These are phyloP conservation scores for Agonopterix heracliana DNA, from an alignment of 2,888 invertebrate genomes.

Conservation along the genomic window DNA sequence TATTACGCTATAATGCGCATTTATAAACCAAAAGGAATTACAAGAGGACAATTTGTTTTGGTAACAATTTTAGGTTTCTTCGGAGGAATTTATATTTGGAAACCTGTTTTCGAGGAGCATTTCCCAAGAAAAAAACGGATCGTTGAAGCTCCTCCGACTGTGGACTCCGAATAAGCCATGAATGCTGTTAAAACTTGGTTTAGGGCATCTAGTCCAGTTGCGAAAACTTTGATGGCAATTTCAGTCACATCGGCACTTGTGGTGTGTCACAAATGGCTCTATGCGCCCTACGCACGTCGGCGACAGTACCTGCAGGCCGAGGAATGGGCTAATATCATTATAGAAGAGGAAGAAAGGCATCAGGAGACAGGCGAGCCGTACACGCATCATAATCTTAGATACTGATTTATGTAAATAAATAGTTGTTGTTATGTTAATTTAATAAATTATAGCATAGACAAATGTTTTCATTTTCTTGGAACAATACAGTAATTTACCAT, in stretches of 20 bases:
- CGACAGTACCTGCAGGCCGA: constrained; percentile 43
- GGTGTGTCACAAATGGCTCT: constrained; percentile 35
- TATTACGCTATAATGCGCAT: constrained; percentile 45
- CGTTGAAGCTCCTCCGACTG: constrained; percentile 11
- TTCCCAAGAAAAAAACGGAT: constrained; percentile 23
- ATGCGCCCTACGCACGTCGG: constrained; percentile 38
- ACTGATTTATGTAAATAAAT: constrained; percentile 1
- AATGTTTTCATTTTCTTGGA: too few species aligned
- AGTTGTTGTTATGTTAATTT: background rate
- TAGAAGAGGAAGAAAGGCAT: constrained; percentile 49
- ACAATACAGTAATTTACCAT: too few species aligned
- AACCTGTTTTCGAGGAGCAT: constrained; percentile 54
- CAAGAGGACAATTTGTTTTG: constrained; percentile 53
- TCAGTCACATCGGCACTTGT: constrained; percentile 45
- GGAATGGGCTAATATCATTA: constrained; percentile 52
- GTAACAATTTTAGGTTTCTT: constrained; percentile 57
- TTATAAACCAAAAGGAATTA: constrained; percentile 51
- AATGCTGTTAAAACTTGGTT: constrained; percentile 30
- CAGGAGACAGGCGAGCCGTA: constrained; percentile 6
- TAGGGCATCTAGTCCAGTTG: constrained; percentile 39
- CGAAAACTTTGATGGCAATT: constrained; percentile 55
- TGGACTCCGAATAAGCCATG: constrained; percentile 34
- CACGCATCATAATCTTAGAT: constrained; percentile 3
- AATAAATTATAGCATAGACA: background rate
- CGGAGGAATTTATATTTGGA: constrained; percentile 72